A percentile compares a stretch with the other conserved stretches of the same genome.
phyloP scores from a whole-genome alignment of 2,888 invertebrate genomes.

The Anoplius nigerrimus region DNA sequence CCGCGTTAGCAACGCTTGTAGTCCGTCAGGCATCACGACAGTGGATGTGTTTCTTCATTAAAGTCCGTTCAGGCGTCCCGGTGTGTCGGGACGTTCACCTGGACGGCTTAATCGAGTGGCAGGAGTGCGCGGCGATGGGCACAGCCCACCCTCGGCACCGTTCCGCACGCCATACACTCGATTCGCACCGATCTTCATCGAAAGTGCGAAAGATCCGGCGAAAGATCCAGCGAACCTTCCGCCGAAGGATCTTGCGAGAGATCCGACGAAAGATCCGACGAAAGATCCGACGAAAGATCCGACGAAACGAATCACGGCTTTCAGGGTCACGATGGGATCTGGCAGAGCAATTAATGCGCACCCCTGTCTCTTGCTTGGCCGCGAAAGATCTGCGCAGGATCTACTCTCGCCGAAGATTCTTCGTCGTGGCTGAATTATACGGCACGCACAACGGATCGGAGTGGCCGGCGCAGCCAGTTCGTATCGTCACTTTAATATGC shows the following conservation, averaged over 20 bases:
- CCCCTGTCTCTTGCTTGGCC: conserved; percentile 12
- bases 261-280: conserved; percentile 35
- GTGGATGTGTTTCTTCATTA: conserved; percentile 62
- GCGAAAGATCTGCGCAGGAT: too few relatives aligned
- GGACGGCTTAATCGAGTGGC: conserved; percentile 57
- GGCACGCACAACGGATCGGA: too few relatives aligned
- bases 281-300: conserved; percentile 31
- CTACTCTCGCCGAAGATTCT: too few relatives aligned
- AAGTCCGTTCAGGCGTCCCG: conserved; percentile 55
- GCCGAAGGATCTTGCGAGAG: too few relatives aligned
- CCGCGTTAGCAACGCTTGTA: conserved; percentile 64
- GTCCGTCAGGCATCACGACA: conserved; percentile 54
- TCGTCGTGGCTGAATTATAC: too few relatives aligned
- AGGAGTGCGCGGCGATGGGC: conserved; percentile 21
- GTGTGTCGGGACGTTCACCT: conserved; percentile 53
- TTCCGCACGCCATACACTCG: conserved; percentile 3
- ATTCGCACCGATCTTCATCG: too few relatives aligned
- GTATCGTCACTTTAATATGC: too few relatives aligned
- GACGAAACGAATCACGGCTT: conserved; percentile 39
- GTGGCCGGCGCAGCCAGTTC: too few relatives aligned
- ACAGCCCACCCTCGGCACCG: conserved; percentile 12
- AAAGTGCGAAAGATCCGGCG: too few relatives aligned
- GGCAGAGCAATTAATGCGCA: conserved; percentile 53
- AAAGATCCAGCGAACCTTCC: too few relatives aligned
- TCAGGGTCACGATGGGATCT: conserved; percentile 37